These are phyloP conservation scores for Ptilonorhynchus violaceus DNA, from an alignment of 2,113 vertebrate genomes.

Conservation along the genomic window DNA sequence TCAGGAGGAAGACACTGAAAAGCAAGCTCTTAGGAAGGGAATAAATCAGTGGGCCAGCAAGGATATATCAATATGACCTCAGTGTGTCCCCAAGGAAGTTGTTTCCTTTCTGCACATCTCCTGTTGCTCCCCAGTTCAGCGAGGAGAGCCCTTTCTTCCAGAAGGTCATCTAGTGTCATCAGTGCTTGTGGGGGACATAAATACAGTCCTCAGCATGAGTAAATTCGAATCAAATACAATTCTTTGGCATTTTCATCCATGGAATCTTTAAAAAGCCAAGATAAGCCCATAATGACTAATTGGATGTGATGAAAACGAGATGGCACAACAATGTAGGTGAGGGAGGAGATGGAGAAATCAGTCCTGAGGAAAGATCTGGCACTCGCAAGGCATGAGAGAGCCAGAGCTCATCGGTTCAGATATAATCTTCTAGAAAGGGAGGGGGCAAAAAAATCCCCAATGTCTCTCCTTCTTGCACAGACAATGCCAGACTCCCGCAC, in stretches of 20 bases:
- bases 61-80: not conserved
- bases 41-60: not conserved
- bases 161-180: accelerated
- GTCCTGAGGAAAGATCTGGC: not conserved
- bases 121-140: not conserved
- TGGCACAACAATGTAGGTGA: not conserved
- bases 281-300: not conserved
- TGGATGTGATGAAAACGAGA: accelerated
- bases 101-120: not conserved
- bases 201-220: not conserved
- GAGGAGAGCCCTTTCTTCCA: not conserved
- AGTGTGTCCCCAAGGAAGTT: accelerated
- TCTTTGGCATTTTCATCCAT: not conserved
- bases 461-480: not conserved
- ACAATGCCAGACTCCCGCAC: not conserved
- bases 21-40: not conserved
- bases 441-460: not conserved
- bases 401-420: not conserved
- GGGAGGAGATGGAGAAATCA: not conserved
- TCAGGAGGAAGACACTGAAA: not conserved
- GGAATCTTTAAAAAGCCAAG: not conserved
- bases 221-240: not conserved
- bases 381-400: not conserved
- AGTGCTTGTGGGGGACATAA: not conserved
- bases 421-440: not conserved